Evolutionary conservation across 2,113 vertebrate genomes (phyloP).

Genomic region (Monarcha castaneiventris): DNA sequence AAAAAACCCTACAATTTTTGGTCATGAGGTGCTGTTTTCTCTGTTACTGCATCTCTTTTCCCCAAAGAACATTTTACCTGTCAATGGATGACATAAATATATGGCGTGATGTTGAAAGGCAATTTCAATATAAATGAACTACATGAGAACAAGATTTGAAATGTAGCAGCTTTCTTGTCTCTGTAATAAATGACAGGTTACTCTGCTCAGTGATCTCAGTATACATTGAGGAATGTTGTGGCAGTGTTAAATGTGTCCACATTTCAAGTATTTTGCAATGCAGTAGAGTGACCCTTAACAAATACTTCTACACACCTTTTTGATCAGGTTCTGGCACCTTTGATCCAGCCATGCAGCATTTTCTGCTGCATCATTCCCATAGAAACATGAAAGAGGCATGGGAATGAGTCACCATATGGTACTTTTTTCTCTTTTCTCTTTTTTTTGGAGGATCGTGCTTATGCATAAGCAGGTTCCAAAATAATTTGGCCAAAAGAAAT

Average conservation of each 20-base stretch:
- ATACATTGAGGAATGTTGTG: background rate
- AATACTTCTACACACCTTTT: background rate
- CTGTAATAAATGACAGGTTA: background rate
- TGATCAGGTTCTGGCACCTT: background rate
- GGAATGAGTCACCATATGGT: background rate
- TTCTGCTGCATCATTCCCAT: background rate
- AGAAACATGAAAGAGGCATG: background rate
- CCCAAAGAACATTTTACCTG: background rate
- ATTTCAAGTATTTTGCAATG: background rate
- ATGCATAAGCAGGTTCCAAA: background rate
- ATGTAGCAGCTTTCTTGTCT: background rate
- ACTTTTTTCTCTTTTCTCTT: background rate
- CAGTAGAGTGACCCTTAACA: background rate
- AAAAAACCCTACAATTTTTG: background rate
- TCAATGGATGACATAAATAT: background rate
- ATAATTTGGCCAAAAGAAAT: background rate
- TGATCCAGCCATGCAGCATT: background rate
- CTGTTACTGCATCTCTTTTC: background rate
- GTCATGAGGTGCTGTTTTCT: background rate
- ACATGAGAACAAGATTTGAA: background rate
- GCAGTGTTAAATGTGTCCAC: background rate
- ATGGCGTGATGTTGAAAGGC: background rate
- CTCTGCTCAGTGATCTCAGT: background rate
- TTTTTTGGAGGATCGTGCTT: background rate
- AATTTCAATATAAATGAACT: conserved; percentile 33